phyloP scores from a whole-genome alignment of 2,797 vertebrate genomes.

The Myotis planiceps region DNA sequence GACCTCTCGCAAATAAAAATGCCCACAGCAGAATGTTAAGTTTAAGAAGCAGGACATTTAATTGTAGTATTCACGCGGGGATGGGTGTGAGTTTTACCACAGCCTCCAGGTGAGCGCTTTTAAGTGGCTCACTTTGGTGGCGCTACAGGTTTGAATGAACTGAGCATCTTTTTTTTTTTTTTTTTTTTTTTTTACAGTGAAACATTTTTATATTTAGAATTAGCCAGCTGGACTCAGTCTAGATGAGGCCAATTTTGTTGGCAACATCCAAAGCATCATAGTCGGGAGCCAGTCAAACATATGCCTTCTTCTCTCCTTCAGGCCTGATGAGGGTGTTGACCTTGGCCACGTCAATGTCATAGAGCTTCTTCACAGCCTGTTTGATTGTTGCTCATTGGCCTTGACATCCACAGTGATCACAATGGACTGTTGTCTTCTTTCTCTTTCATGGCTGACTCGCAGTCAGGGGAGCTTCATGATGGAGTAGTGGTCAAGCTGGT shows the following conservation, averaged over 20 bases:
- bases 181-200: neutral
- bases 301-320: neutral
- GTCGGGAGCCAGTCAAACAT: neutral
- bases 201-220: neutral
- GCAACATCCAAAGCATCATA: neutral
- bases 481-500: neutral
- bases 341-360: neutral
- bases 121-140: neutral
- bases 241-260: neutral
- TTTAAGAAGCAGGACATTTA: conserved; percentile 10
- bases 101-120: neutral
- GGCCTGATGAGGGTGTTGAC: neutral
- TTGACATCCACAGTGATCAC: neutral
- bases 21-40: neutral
- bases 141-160: neutral
- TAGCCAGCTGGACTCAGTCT: neutral
- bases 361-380: neutral
- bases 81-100: fast-evolving
- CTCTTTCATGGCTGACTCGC: neutral
- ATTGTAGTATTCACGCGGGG: neutral
- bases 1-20: neutral
- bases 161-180: neutral
- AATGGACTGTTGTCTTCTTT: neutral
- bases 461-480: neutral
- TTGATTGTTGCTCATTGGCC: neutral